Percentiles rank a stretch among this genome's conserved stretches.
phyloP scores from a whole-genome alignment of 2,113 vertebrate species.

The Peromyscus leucopus region DNA sequence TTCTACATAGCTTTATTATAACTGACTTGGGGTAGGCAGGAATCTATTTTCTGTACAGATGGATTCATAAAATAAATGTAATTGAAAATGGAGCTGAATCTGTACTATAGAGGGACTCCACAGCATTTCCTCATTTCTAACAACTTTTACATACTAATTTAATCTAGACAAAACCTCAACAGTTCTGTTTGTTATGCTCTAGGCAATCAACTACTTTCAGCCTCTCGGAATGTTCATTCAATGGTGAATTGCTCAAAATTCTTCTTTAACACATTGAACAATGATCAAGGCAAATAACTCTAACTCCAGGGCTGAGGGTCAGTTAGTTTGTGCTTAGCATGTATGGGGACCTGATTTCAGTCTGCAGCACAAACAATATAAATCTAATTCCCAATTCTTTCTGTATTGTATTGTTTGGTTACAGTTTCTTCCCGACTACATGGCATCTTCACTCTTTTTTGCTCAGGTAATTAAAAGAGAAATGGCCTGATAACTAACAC shows the following conservation, averaged over 20 bases:
- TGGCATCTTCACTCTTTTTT: neutral
- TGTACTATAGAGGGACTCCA: no score
- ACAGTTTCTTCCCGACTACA: neutral
- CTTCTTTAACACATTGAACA: neutral
- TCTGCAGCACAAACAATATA: neutral
- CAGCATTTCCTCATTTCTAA: neutral
- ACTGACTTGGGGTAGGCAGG: neutral
- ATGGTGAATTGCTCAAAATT: neutral
- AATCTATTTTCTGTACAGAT: neutral
- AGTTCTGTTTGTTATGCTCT: neutral
- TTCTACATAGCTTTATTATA: neutral
- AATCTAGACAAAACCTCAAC: neutral
- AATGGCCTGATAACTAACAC: neutral
- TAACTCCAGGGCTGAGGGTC: neutral
- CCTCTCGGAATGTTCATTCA: neutral
- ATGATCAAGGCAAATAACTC: neutral
- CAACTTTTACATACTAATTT: neutral
- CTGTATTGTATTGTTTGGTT: neutral
- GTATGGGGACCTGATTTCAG: neutral
- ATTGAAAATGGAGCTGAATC: neutral
- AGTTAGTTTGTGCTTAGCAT: neutral
- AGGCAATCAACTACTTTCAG: neutral
- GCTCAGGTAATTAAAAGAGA: neutral
- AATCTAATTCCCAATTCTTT: neutral
- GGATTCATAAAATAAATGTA: neutral